Percentiles rank a stretch among this genome's conserved stretches.
These are phyloP conservation scores for Brachyistius frenatus DNA, from an alignment of 2,113 vertebrate species.

Conservation along the genomic window DNA sequence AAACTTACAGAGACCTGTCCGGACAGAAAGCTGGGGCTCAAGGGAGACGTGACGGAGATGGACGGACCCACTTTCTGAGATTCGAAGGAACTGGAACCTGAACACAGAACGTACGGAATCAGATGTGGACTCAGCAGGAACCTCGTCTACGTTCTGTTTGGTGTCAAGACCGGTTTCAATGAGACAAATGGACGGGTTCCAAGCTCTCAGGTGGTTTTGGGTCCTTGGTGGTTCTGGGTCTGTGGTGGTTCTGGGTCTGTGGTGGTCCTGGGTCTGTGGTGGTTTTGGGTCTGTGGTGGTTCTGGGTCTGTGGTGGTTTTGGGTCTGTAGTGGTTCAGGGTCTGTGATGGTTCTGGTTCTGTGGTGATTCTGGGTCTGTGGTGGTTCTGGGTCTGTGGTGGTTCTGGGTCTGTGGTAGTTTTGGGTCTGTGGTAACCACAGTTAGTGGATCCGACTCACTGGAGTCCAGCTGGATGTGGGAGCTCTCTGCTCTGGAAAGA, in stretches of 20 bases:
- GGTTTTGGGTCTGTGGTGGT: not conserved
- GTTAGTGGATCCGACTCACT: constrained; percentile 86
- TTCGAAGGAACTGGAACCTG: constrained; percentile 96
- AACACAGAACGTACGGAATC: constrained; percentile 3
- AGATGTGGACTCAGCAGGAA: not conserved
- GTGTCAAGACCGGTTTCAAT: no score
- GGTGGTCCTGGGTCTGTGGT: no score
- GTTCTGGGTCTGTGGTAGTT: not conserved
- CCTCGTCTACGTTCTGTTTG: no score
- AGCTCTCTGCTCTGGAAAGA: constrained; percentile 90
- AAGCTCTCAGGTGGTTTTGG: no score
- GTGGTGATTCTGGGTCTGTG: not conserved
- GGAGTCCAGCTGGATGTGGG: constrained; percentile 92
- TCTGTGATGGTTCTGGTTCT: not conserved
- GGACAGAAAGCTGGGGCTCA: constrained; percentile 93
- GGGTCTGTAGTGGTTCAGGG: not conserved
- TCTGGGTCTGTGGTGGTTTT: no score
- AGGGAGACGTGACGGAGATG: constrained; percentile 95
- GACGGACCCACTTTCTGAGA: constrained; percentile 96
- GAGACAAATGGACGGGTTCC: no score
- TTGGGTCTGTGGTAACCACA: no score
- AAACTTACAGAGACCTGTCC: constrained; percentile 95
- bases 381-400: not conserved
- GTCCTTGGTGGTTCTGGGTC: not conserved
- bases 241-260: not conserved